phyloP scores from a whole-genome alignment of 2,888 invertebrate genomes.

The Cosmopolites sordidus region DNA sequence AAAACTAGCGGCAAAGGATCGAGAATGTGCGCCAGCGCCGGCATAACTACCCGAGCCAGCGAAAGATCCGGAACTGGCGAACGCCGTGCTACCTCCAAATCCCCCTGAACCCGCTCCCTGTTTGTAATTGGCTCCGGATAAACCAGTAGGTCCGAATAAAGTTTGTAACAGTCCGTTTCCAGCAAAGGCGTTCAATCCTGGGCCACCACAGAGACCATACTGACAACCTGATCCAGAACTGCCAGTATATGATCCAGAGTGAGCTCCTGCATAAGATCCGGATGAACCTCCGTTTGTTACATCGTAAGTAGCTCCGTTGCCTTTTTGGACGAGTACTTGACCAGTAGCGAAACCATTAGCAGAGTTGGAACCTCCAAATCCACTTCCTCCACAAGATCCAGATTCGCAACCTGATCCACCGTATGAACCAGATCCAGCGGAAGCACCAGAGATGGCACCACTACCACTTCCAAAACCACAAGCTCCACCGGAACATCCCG shows the following conservation, averaged over 20 bases:
- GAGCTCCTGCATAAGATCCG: conserved; percentile 5
- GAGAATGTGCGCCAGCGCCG: conserved; percentile 21
- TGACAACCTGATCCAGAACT: neutral
- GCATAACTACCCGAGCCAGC: conserved; percentile 27
- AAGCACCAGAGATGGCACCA: conserved; percentile 3
- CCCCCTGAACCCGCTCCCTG: conserved; percentile 9
- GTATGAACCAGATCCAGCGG: conserved; percentile 4
- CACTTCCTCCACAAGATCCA: conserved; percentile 11
- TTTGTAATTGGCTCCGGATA: conserved; percentile 15
- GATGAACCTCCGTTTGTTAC: conserved; percentile 13
- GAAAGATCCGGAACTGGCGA: conserved; percentile 24
- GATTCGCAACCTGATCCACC: conserved; percentile 15
- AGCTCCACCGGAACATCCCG: conserved; percentile 12
- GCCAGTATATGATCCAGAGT: conserved; percentile 5
- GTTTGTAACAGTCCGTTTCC: conserved; percentile 14
- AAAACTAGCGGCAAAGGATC: conserved; percentile 19
- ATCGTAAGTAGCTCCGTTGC: conserved; percentile 9
- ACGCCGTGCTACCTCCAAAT: conserved; percentile 12
- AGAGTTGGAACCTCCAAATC: conserved; percentile 3
- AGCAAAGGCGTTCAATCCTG: neutral
- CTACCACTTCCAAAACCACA: neutral
- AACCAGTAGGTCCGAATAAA: conserved; percentile 19
- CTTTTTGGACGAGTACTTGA: conserved; percentile 21
- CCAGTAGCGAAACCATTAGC: conserved; percentile 17
- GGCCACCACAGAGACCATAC: neutral